Evolutionary conservation across 2,797 vertebrate species (phyloP).

Genomic region (Ptychobarbus kaznakovi): DNA sequence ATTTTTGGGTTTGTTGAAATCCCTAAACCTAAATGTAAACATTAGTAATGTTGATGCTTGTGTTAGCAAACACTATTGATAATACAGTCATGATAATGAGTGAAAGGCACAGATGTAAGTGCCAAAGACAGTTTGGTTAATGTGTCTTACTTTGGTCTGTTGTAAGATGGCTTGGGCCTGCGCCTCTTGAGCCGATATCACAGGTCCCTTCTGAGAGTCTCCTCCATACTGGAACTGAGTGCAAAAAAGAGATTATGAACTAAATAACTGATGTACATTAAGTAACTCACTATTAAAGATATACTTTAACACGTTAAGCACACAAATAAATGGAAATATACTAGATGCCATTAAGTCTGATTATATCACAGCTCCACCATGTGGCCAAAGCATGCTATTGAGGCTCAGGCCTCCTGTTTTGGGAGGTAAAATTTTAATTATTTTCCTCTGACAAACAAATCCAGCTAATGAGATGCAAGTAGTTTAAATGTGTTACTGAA

Average conservation of each 20-base stretch:
- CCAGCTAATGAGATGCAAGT: constrained; percentile 7
- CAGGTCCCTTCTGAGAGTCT: constrained; percentile 85
- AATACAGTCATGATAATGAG: no score
- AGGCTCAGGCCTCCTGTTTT: background rate
- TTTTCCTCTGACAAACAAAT: constrained; percentile 27
- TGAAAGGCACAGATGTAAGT: no score
- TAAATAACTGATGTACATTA: background rate
- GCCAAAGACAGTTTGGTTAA: background rate
- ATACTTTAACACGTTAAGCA: constrained; percentile 3
- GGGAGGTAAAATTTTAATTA: background rate
- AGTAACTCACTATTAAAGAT: background rate
- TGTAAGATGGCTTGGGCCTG: constrained; percentile 91
- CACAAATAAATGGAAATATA: constrained; percentile 5
- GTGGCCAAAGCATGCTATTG: constrained; percentile 44
- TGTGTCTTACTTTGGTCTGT: constrained; percentile 82
- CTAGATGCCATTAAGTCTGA: background rate
- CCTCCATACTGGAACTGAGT: constrained; percentile 86
- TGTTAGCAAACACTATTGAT: no score
- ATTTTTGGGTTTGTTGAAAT: background rate
- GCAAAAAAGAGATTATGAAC: background rate
- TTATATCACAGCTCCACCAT: constrained; percentile 60
- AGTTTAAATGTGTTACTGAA: background rate
- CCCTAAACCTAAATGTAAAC: no score
- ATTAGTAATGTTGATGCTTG: no score
- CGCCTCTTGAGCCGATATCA: constrained; percentile 87